Evolutionary conservation across 1,140 invertebrate species (phyloP).

Genomic region (Xylocopa sonorina): DNA sequence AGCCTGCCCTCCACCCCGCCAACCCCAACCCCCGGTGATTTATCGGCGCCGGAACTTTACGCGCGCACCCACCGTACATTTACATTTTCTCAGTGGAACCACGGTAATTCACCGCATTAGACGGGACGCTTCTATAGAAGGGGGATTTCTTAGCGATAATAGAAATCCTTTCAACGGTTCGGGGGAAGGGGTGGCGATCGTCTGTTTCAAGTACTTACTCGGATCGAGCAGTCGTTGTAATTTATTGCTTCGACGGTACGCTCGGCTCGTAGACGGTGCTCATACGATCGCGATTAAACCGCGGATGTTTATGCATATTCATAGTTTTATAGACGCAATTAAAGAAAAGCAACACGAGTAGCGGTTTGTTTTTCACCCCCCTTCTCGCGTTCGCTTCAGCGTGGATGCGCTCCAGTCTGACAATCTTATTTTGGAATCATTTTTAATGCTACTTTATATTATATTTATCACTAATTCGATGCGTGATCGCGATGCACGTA

Average conservation of each 20-base stretch:
- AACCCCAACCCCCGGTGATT: no score
- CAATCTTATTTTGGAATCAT: background rate
- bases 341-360: no score
- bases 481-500: background rate
- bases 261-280: background rate
- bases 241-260: background rate
- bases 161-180: background rate
- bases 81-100: background rate
- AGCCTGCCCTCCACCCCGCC: no score
- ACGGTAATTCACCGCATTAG: background rate
- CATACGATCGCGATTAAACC: background rate
- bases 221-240: background rate
- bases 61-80: background rate
- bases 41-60: constrained; percentile 6
- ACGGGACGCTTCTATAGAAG: background rate
- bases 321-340: no score
- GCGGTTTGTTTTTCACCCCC: no score
- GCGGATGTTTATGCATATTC: no score
- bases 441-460: background rate
- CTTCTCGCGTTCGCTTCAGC: no score
- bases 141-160: background rate
- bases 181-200: no score
- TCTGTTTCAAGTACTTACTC: no score
- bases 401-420: no score
- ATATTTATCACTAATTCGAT: background rate